These are phyloP conservation scores for Neoscelio sp. DNA, from an alignment of 2,888 invertebrate genomes.

Conservation along the genomic window DNA sequence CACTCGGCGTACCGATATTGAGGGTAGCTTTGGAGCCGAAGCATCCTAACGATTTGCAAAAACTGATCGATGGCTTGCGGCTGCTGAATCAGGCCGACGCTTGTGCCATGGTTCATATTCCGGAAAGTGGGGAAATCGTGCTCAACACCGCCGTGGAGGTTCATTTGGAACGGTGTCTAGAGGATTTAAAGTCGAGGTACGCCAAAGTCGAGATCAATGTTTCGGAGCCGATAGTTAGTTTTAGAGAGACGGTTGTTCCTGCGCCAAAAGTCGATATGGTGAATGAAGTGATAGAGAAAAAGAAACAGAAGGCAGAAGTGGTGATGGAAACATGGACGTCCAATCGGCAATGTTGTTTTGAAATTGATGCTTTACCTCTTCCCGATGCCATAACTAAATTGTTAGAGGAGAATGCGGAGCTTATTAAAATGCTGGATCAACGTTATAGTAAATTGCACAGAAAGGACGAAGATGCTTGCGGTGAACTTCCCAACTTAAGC, in stretches of 20 bases:
- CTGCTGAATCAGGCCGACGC: constrained; percentile 97
- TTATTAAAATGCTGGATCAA: constrained; percentile 87
- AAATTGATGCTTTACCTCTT: constrained; percentile 90
- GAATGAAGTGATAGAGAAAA: constrained; percentile 91
- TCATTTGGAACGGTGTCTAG: constrained; percentile 97
- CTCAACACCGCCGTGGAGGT: constrained; percentile 98
- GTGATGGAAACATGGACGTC: constrained; percentile 85
- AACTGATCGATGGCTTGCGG: constrained; percentile 90
- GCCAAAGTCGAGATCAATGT: constrained; percentile 94
- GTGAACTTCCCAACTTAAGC: constrained; percentile 59
- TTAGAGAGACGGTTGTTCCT: constrained; percentile 95
- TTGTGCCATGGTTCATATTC: constrained; percentile 94
- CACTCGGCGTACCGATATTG: constrained; percentile 93
- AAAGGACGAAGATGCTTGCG: constrained; percentile 53
- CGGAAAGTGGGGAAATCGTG: constrained; percentile 98
- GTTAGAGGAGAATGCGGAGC: constrained; percentile 88
- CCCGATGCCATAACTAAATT: constrained; percentile 88
- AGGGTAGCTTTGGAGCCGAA: constrained; percentile 96
- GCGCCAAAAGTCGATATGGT: constrained; percentile 93
- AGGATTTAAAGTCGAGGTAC: constrained; percentile 93
- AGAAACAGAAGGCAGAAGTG: constrained; percentile 83
- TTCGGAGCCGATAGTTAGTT: constrained; percentile 98
- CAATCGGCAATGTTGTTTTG: constrained; percentile 89
- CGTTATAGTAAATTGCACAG: constrained; percentile 79
- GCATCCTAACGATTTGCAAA: constrained; percentile 90